Evolutionary conservation across 2,888 invertebrate species (phyloP).

Genomic region (Camponotus fellah): DNA sequence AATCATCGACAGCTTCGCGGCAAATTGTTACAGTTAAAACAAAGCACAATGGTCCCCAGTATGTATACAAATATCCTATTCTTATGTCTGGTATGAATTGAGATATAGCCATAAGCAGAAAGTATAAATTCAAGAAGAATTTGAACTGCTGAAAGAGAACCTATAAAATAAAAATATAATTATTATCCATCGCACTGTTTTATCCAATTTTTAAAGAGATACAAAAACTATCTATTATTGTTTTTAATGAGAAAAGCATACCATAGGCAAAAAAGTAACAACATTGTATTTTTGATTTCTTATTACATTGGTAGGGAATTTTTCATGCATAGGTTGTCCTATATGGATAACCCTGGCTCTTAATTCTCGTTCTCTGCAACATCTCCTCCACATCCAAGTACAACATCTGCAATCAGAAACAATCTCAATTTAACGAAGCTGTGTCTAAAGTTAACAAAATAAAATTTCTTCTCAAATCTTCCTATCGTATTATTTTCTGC

Average conservation of each 20-base stretch:
- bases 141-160: conserved; percentile 99
- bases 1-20: conserved; percentile 98
- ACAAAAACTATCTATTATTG: too few species aligned
- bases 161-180: conserved; percentile 84
- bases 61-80: conserved; percentile 99
- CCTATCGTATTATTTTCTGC: not conserved
- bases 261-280: conserved; percentile 94
- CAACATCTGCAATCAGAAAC: conserved; percentile 90
- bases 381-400: conserved; percentile 91
- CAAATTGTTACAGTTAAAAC: conserved; percentile 98
- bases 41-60: conserved; percentile 99
- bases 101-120: conserved; percentile 98
- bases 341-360: conserved; percentile 92
- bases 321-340: conserved; percentile 92
- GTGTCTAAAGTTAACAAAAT: conserved; percentile 1
- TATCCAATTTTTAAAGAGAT: not conserved
- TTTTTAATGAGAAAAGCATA: conserved; percentile 70
- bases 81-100: conserved; percentile 99
- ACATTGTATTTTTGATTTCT: conserved; percentile 99
- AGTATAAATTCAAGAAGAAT: conserved; percentile 99
- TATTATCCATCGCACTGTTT: not conserved
- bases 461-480: not conserved
- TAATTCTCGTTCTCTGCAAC: conserved; percentile 91
- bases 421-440: not conserved
- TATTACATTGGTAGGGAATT: conserved; percentile 97